phyloP scores from a whole-genome alignment of 2,113 vertebrate genomes.

The Cairina moschata region DNA sequence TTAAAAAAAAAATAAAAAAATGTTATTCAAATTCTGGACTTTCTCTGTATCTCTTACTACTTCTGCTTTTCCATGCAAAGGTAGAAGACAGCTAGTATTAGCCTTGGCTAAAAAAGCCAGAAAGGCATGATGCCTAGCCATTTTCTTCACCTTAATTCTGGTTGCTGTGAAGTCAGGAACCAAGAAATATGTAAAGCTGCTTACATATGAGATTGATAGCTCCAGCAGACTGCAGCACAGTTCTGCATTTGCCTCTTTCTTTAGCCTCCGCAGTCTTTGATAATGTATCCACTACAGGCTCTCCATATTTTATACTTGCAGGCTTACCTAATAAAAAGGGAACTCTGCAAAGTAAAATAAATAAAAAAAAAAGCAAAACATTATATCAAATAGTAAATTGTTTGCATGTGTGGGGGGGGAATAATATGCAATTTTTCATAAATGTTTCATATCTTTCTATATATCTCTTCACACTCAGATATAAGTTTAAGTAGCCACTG shows the following conservation, averaged over 20 bases:
- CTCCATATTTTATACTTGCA: background rate
- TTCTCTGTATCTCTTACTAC: background rate
- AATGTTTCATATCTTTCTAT: background rate
- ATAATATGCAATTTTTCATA: background rate
- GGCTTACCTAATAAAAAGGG: background rate
- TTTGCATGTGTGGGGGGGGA: background rate
- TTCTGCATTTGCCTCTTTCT: background rate
- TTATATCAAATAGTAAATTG: background rate
- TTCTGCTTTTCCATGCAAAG: background rate
- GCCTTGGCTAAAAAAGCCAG: background rate
- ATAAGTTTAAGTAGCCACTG: background rate
- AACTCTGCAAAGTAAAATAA: background rate
- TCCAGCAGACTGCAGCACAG: background rate
- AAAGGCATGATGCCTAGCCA: background rate
- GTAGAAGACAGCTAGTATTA: background rate
- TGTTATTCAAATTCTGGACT: background rate
- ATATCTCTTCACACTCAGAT: background rate
- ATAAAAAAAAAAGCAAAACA: background rate
- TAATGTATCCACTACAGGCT: background rate
- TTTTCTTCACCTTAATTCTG: background rate
- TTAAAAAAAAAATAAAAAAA: background rate
- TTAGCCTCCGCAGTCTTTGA: background rate
- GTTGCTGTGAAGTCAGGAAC: background rate
- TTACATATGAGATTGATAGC: background rate
- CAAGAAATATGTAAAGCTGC: background rate